phyloP scores from a whole-genome alignment of 2,888 invertebrate genomes.

The Calameuta filiformis region DNA sequence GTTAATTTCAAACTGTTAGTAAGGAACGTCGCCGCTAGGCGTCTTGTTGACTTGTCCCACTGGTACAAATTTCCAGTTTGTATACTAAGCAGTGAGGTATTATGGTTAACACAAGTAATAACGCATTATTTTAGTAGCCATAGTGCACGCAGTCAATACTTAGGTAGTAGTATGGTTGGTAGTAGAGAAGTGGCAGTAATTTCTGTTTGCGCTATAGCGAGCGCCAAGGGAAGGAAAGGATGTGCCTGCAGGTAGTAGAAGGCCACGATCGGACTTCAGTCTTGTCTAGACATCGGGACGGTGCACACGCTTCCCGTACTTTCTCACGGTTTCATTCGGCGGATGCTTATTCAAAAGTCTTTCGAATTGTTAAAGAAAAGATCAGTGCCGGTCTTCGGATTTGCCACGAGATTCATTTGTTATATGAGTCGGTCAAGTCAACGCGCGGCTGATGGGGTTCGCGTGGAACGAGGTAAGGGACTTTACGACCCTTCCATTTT shows the following conservation, averaged over 20 bases:
- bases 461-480: constrained; percentile 56
- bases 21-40: background rate
- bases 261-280: constrained; percentile 45
- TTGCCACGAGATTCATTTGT: background rate
- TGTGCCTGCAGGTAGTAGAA: constrained; percentile 41
- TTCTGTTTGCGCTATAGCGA: background rate
- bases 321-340: constrained; percentile 17
- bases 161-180: background rate
- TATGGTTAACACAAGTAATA: background rate
- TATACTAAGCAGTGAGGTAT: background rate
- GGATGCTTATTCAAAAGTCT: constrained; percentile 4
- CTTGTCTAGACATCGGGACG: constrained; percentile 48
- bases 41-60: background rate
- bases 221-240: constrained; percentile 34
- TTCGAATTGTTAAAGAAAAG: background rate
- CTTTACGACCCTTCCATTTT: background rate
- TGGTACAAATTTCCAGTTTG: background rate
- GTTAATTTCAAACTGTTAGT: background rate
- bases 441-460: constrained; percentile 56
- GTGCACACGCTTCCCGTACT: constrained; percentile 41
- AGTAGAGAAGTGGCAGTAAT: background rate
- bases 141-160: background rate
- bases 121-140: background rate
- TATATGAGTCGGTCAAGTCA: constrained; percentile 51
- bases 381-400: background rate